Percentiles rank a stretch among this genome's conserved stretches.
Conservation (phyloP, 2,113 vertebrate species). For the Myocastor coypus region DNA sequence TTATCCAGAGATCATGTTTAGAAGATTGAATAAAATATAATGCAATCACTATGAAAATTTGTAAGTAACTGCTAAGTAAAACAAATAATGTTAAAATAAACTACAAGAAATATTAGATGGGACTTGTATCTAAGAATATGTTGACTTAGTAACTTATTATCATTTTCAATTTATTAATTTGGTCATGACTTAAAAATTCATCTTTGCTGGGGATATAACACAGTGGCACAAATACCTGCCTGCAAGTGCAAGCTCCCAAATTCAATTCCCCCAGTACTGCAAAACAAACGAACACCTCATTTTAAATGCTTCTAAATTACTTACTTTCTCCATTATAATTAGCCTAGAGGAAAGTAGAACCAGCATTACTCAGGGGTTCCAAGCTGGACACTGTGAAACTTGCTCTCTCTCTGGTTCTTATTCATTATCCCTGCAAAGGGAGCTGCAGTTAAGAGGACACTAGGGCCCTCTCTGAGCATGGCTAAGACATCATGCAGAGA, state of each 20-base stretch:
- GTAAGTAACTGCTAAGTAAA: not conserved
- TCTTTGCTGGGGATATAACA: not conserved
- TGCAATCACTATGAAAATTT: not conserved
- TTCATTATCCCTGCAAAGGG: conserved; percentile 46
- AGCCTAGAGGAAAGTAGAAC: not conserved
- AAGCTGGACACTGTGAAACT: conserved; percentile 7
- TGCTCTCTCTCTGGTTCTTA: conserved; percentile 43
- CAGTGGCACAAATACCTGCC: no score
- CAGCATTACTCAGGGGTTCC: not conserved
- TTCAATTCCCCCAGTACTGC: no score
- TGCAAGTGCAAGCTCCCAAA: no score
- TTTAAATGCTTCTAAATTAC: not conserved
- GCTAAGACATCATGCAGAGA: conserved; percentile 46
- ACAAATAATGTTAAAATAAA: not conserved
- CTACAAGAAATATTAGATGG: not conserved
- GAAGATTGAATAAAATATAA: not conserved
- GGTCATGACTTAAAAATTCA: not conserved
- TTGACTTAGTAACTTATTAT: not conserved
- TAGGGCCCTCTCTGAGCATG: conserved; percentile 51
- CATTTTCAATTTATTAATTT: not conserved
- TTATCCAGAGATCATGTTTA: not conserved
- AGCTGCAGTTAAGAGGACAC: conserved; percentile 40
- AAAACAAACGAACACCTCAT: no score
- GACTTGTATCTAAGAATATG: not conserved
- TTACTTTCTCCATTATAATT: not conserved